Percentiles rank a stretch among this genome's conserved stretches.
phyloP scores from a whole-genome alignment of 2,113 vertebrate species.

The Capreolus pygargus region DNA sequence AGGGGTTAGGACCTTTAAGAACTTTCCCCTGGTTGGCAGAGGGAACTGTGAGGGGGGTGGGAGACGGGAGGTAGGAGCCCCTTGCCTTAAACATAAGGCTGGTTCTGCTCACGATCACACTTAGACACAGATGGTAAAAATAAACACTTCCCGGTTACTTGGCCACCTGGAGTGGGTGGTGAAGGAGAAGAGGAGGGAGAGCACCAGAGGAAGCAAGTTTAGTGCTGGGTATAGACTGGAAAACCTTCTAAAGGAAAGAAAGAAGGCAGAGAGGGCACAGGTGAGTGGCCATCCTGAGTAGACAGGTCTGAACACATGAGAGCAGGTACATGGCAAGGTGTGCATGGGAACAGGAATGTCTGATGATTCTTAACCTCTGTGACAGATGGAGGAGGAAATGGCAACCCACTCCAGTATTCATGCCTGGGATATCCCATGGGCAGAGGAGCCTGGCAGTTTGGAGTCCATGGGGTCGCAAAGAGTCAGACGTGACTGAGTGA shows the following conservation, averaged over 20 bases:
- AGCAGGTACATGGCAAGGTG: background rate
- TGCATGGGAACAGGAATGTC: background rate
- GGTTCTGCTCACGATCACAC: background rate
- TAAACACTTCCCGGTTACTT: conserved; percentile 23
- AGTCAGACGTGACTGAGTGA: background rate
- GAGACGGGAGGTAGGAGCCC: background rate
- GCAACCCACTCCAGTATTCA: background rate
- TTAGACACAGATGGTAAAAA: conserved; percentile 52
- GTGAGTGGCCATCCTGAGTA: background rate
- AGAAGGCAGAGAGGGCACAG: background rate
- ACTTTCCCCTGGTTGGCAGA: background rate
- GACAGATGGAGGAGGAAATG: background rate
- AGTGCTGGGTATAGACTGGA: background rate
- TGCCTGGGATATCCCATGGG: background rate
- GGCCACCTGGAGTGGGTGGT: background rate
- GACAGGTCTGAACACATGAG: background rate
- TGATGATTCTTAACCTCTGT: background rate
- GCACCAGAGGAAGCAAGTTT: background rate
- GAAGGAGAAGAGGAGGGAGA: background rate
- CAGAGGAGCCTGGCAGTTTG: background rate
- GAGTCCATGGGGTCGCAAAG: background rate
- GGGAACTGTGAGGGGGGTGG: background rate
- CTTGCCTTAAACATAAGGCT: conserved; percentile 25
- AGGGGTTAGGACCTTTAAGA: background rate
- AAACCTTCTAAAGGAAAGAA: background rate